Conservation (phyloP, 2,888 invertebrate species). For the Darwinula stevensoni region DNA sequence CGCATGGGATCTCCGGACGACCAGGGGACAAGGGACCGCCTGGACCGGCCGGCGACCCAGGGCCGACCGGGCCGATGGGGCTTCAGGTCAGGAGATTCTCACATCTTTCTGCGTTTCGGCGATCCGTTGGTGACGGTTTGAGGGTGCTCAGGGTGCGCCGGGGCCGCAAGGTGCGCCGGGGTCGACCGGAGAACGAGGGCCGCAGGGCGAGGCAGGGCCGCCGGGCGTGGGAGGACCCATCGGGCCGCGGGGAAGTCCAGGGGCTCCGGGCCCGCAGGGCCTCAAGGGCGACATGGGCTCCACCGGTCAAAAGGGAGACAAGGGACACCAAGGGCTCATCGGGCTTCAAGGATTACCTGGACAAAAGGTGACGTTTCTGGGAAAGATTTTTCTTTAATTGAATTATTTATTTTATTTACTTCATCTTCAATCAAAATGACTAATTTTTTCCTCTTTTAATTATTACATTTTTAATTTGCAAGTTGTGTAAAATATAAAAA, state of each 20-base stretch:
- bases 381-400: background rate
- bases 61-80: constrained; percentile 33
- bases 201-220: constrained; percentile 37
- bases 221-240: constrained; percentile 41
- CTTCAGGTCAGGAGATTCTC: too few relatives aligned
- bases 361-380: constrained; percentile 16
- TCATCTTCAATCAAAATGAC: too few relatives aligned
- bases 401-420: constrained; percentile 4
- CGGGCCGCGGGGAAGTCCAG: constrained; percentile 46
- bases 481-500: too few relatives aligned
- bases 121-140: too few relatives aligned
- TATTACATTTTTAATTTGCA: too few relatives aligned
- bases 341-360: constrained; percentile 54
- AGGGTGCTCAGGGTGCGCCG: constrained; percentile 29
- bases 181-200: constrained; percentile 35
- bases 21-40: constrained; percentile 44
- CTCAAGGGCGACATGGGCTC: constrained; percentile 28
- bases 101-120: too few relatives aligned
- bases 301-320: constrained; percentile 35
- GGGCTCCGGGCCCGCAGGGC: constrained; percentile 41
- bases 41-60: constrained; percentile 30
- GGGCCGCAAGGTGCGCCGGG: constrained; percentile 35
- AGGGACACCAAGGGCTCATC: constrained; percentile 52
- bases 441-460: too few relatives aligned
- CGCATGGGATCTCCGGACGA: constrained; percentile 35